Evolutionary conservation across 53 echinoderm and acorn worm species (phyloP).

Genomic region (Pentamera pediparva): DNA sequence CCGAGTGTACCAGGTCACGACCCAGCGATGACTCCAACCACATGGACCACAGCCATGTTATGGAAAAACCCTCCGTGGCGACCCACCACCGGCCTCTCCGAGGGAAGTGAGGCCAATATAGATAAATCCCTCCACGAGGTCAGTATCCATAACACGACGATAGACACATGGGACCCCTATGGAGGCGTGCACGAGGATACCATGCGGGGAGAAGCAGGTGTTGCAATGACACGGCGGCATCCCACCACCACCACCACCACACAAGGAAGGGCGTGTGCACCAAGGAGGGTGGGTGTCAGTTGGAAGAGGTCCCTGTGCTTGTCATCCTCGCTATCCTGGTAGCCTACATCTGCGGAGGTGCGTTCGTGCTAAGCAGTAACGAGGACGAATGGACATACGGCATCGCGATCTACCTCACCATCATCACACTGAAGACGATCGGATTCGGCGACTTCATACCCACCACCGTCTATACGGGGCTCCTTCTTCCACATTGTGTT

Average conservation of each 20-base stretch:
- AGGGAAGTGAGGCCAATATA: too few species aligned
- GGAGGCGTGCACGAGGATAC: background rate
- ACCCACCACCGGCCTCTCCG: too few species aligned
- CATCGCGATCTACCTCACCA: conserved; percentile 56
- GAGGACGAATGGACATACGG: conserved; percentile 59
- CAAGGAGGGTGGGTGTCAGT: conserved; percentile 11
- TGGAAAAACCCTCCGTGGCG: too few species aligned
- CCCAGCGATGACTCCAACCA: background rate
- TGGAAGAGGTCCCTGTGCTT: conserved; percentile 60
- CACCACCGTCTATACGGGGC: conserved; percentile 40
- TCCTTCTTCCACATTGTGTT: conserved; percentile 59
- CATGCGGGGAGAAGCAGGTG: background rate
- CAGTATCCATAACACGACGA: too few species aligned
- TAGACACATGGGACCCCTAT: too few species aligned
- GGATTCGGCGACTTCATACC: conserved; percentile 68
- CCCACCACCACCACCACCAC: background rate
- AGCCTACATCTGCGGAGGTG: conserved; percentile 49
- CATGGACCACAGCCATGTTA: too few species aligned
- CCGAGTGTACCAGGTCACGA: background rate
- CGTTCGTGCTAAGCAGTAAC: conserved; percentile 39
- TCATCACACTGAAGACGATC: conserved; percentile 73
- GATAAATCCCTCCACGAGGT: too few species aligned
- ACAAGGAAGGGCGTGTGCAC: background rate
- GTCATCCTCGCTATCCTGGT: conserved; percentile 51
- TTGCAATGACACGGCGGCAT: too few species aligned